Evolutionary conservation across 2,113 vertebrate genomes (phyloP), one percentile per base, ranked within the genome.

Genomic region (Hassar affinis): DNA sequence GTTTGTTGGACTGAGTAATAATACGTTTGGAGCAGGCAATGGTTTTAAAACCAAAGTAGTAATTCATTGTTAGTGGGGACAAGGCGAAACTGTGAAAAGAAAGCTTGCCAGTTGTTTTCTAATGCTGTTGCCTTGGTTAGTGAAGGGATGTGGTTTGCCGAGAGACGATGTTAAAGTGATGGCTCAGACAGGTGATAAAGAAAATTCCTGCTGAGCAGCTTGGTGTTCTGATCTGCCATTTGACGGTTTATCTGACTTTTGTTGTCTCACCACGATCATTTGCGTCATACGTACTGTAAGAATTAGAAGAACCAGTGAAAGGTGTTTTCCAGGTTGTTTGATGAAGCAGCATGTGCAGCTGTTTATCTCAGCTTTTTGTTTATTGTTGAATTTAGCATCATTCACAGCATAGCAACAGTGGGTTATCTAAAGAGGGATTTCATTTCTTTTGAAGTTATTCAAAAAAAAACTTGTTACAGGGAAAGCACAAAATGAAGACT

Each of bases 201-300:
- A 95, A 94, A 95, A 93, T 90, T 95, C 96, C 96, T 96, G 92
- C 92, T 92, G 94, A 95, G 93, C 94, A 92, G 93, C 95, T 94
- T 95, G 95, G 95, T 95, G 96, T 96, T 96, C 96, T 95, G 18
- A 77, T 5, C 3, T 56, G 51, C 54, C 54, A 25, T n/a, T 15
- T 18, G 25, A 33, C 42, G 2, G 42, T 33, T 47, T 33, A 61
- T 45, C 56, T 59, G 1, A 14, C 18, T 56, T 12, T 45, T 1
- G 8, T 25, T 14, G 20, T 42, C 86, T 83, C 86, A 90, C 90
- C 93, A 90, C 93, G 17, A 17, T 49, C n/a, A 17, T n/a, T 47
- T 47, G 1, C 27, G 5, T 8, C 20, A 25, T 15, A 45, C 3
- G 6, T 6, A 30, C 8, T 1, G 78, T 45, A 51, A 20, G 22